Conservation (phyloP, 2,888 invertebrate species). For the Eupithecia subumbrata region DNA sequence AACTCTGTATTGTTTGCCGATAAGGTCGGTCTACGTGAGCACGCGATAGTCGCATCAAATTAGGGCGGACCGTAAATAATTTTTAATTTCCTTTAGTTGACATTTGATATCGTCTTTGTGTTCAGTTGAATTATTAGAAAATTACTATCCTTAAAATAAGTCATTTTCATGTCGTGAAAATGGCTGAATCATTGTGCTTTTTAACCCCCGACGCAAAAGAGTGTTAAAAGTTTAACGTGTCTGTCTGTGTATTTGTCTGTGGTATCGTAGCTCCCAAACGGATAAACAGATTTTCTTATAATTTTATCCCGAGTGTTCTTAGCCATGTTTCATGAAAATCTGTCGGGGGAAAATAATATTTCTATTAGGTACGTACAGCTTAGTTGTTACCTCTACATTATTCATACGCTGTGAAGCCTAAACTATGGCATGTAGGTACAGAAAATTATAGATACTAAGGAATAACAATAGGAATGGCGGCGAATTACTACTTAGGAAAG, state of each 20-base stretch:
- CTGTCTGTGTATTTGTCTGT: too few species aligned
- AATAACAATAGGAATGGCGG: neutral
- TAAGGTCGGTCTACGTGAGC: slow-evolving; percentile 27
- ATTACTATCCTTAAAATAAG: neutral
- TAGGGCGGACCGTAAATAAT: slow-evolving; percentile 45
- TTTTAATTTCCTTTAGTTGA: slow-evolving; percentile 45
- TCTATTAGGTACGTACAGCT: neutral
- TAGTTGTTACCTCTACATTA: neutral
- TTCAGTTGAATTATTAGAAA: slow-evolving; percentile 13
- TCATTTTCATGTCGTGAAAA: neutral
- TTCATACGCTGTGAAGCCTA: too few species aligned
- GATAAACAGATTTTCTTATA: too few species aligned
- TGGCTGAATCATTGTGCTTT: neutral
- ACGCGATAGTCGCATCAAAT: slow-evolving; percentile 45
- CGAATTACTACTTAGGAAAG: too few species aligned
- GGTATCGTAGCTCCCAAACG: too few species aligned
- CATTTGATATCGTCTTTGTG: slow-evolving; percentile 25
- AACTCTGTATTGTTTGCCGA: slow-evolving; percentile 21
- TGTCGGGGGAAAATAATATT: too few species aligned
- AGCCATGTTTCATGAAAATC: too few species aligned
- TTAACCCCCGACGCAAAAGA: too few species aligned
- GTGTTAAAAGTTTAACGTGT: too few species aligned
- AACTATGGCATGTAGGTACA: too few species aligned
- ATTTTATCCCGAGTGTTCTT: too few species aligned
- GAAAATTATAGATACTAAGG: too few species aligned